Percentiles rank a stretch among this genome's conserved stretches.
Conservation (phyloP, 2,113 vertebrate species). For the Austrofundulus limnaeus region DNA sequence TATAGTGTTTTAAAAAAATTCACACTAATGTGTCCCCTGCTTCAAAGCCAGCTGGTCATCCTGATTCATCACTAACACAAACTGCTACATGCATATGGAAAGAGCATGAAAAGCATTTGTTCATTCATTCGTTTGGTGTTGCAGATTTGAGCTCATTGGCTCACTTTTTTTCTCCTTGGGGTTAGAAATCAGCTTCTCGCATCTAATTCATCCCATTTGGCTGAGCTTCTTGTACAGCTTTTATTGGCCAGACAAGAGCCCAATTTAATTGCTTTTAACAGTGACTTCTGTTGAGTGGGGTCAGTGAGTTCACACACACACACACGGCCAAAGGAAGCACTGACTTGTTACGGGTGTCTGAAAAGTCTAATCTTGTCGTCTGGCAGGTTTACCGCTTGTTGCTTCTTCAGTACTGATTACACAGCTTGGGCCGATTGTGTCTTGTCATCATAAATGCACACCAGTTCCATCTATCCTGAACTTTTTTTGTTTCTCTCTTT, state of each 20-base stretch:
- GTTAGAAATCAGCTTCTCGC: too few species aligned
- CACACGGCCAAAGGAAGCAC: background rate
- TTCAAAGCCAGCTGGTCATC: background rate
- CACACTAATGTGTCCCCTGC: too few species aligned
- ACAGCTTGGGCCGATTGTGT: background rate
- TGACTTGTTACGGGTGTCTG: background rate
- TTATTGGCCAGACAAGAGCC: background rate
- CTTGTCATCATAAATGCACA: conserved; percentile 3
- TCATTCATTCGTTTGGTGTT: background rate
- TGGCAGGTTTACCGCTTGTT: conserved; percentile 4
- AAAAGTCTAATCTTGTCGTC: conserved; percentile 1
- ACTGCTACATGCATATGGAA: too few species aligned
- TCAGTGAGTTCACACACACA: background rate
- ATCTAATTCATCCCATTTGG: background rate
- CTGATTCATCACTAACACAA: background rate
- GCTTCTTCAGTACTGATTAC: background rate
- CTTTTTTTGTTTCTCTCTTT: background rate
- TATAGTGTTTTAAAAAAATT: background rate
- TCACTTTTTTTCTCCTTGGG: too few species aligned
- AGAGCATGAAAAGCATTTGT: too few species aligned
- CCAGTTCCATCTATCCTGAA: background rate
- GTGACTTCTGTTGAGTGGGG: background rate
- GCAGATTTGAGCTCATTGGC: background rate
- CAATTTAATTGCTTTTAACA: conserved; percentile 7
- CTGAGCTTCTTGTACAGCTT: conserved; percentile 2